Base-by-base conservation (phyloP, 1,140 invertebrate genomes). In the Neodiprion pinetum region DNA sequence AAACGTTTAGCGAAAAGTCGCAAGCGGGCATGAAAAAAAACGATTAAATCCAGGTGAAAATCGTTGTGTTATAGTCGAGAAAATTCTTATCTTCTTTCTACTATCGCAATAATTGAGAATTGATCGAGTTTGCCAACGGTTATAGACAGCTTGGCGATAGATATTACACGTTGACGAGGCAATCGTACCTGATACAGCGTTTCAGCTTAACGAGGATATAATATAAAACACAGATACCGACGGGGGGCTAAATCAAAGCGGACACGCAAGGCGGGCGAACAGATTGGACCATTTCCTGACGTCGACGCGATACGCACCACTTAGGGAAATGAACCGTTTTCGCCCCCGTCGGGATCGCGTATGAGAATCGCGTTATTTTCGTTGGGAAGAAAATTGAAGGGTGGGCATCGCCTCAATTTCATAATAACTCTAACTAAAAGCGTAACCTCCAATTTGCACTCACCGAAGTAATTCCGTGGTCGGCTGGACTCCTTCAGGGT, bases 261-360 rank as follows among this genome's bases (percentile, higher is more conserved):
- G 17, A 69, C 67, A 69, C 67, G 67, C 67, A 14, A 69, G 67
- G 8, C 67, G 9, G 67, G 17, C 11, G 21, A 47, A 69, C 17
- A 12, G 67, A 69, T 69, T 69, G 67, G 67, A 21, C 40, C 67
- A 69, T 69, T 14, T 69, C 67, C 67, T 69, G 28, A 5, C 28
- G 67, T 69, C 21, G 11, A 47, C 67, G 12, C 21, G 40, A 69
- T 23, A 69, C 40, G 23, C 10, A 7, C 67, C 67, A 69, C 67
- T 69, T 69, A 69, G 67, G 67, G 67, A 69, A 69, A 69, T 69
- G 67, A 69, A 69, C 67, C 17, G n/a, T 69, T 69, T 69, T 69
- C 5, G 21, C 17, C 17, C 17, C 7, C n/a, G 8, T 4, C 5
- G 53, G n/a, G 53, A 40, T 40, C 28, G 28, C 2, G 28, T 40